These are phyloP conservation scores for Fragum whitleyi DNA, from an alignment of 2,888 invertebrate species.

Conservation along the genomic window DNA sequence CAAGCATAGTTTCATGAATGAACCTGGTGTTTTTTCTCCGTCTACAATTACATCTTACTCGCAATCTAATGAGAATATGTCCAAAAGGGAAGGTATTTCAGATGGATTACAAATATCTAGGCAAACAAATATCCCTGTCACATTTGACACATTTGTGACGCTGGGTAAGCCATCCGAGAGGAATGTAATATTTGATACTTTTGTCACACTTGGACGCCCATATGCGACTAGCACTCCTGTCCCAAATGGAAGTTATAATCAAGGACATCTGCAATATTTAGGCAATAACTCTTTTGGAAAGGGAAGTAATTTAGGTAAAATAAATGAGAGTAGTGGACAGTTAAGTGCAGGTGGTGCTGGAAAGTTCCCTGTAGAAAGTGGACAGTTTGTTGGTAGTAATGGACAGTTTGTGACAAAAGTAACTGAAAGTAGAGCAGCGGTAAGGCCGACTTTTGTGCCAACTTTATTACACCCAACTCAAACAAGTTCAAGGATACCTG, in stretches of 20 bases:
- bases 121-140: conserved; percentile 43
- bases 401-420: conserved; percentile 27
- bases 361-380: background rate
- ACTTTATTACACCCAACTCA: conserved; percentile 33
- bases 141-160: conserved; percentile 67
- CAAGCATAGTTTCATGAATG: conserved; percentile 35
- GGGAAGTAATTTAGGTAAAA: conserved; percentile 10
- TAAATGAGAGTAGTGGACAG: background rate
- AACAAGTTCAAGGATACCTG: conserved; percentile 33
- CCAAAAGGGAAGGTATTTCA: conserved; percentile 27
- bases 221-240: conserved; percentile 63
- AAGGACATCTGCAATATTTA: conserved; percentile 37
- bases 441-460: conserved; percentile 29
- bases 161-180: conserved; percentile 56
- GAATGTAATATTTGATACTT: conserved; percentile 66
- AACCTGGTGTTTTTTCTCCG: conserved; percentile 43
- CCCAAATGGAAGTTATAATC: conserved; percentile 45
- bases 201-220: conserved; percentile 63
- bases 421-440: conserved; percentile 51
- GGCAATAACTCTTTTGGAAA: conserved; percentile 26
- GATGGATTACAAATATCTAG: conserved; percentile 43
- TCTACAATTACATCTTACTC: conserved; percentile 33
- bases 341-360: background rate
- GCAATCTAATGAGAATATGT: conserved; percentile 32
- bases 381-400: background rate